Conservation (phyloP, 2,797 vertebrate species). For the Molossus molossus region DNA sequence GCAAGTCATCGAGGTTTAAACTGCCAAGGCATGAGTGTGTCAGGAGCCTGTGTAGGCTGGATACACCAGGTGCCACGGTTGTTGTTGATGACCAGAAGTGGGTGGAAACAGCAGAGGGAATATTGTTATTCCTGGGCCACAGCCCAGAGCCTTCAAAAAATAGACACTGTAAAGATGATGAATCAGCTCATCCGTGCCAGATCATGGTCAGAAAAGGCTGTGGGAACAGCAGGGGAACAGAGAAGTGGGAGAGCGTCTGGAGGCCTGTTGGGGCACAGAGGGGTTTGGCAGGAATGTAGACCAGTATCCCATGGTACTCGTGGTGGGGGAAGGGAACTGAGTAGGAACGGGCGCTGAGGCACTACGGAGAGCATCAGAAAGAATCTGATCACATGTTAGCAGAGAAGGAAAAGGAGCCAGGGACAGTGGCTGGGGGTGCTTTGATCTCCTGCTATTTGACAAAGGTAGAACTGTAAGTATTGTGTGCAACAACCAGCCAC, state of each 20-base stretch:
- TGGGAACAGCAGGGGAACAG: not conserved
- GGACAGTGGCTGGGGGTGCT: not conserved
- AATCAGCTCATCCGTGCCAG: conserved; percentile 61
- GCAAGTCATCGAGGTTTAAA: conserved; percentile 44
- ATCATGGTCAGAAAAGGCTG: conserved; percentile 31
- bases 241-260: not conserved
- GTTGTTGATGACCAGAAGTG: conserved; percentile 56
- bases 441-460: not conserved
- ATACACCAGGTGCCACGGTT: conserved; percentile 19
- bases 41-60: not conserved
- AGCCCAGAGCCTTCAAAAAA: conserved; percentile 28
- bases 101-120: conserved; percentile 52
- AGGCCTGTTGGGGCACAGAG: not conserved
- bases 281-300: not conserved
- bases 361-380: not conserved
- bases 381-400: not conserved
- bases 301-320: not conserved
- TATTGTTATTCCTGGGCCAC: conserved; percentile 33
- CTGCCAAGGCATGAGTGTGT: conserved; percentile 42
- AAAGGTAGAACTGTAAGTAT: not conserved
- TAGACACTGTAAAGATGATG: conserved; percentile 50
- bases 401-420: not conserved
- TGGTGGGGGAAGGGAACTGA: not conserved
- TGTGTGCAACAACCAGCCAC: not conserved
- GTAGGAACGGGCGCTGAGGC: not conserved